Percentiles rank a stretch among this genome's conserved stretches.
Evolutionary conservation across 2,888 invertebrate genomes (phyloP).

Genomic region (Beris chalybata): DNA sequence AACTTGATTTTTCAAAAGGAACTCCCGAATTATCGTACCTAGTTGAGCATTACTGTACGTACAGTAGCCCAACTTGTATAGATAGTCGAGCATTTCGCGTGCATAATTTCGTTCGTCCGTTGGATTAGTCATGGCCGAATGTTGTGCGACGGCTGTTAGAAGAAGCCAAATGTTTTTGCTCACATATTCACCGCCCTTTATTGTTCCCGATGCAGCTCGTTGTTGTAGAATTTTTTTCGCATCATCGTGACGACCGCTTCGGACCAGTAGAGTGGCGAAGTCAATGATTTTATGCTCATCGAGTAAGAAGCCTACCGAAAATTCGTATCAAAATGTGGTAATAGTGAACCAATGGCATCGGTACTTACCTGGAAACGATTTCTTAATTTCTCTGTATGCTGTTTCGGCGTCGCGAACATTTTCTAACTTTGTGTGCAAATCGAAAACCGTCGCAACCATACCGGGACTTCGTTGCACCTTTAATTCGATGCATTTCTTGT

Average conservation of each 20-base stretch:
- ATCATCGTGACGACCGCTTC: constrained; percentile 49
- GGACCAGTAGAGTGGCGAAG: constrained; percentile 63
- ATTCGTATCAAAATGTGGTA: no score
- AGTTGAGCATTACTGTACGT: constrained; percentile 61
- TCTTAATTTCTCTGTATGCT: constrained; percentile 60
- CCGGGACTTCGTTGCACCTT: constrained; percentile 64
- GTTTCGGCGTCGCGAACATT: constrained; percentile 61
- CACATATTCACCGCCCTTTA: constrained; percentile 57
- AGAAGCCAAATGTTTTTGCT: constrained; percentile 66
- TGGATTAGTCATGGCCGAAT: constrained; percentile 40
- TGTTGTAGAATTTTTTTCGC: constrained; percentile 57
- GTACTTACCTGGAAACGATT: constrained; percentile 54
- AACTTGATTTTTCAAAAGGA: constrained; percentile 60
- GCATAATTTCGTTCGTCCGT: constrained; percentile 51
- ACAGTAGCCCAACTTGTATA: constrained; percentile 61
- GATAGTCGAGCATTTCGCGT: constrained; percentile 59
- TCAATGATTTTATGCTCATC: constrained; percentile 70
- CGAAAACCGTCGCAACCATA: constrained; percentile 67
- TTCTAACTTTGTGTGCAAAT: constrained; percentile 62
- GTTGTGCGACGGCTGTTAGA: constrained; percentile 59
- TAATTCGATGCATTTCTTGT: constrained; percentile 59
- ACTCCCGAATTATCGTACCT: constrained; percentile 65
- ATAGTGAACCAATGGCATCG: neutral
- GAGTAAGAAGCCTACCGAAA: constrained; percentile 58
- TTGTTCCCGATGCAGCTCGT: constrained; percentile 58